Percentiles rank a stretch among this genome's conserved stretches.
These are phyloP conservation scores for Danaus chrysippus DNA, from an alignment of 2,888 invertebrate species.

Conservation along the genomic window DNA sequence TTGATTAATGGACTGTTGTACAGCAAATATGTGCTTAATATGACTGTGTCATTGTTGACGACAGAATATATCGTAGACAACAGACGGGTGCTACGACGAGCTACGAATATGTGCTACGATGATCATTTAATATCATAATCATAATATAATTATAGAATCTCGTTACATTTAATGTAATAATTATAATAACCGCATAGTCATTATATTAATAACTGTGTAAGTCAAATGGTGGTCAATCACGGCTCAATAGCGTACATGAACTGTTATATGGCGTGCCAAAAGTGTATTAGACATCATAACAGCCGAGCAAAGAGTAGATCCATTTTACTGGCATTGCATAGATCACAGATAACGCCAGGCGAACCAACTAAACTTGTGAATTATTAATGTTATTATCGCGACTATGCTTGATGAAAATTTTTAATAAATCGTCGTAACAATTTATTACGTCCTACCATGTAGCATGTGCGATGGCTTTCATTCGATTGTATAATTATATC, in stretches of 20 bases:
- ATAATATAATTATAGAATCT: constrained; percentile 9
- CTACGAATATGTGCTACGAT: constrained; percentile 7
- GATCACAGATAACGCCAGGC: constrained; percentile 70
- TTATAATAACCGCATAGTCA: constrained; percentile 4
- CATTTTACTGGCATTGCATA: constrained; percentile 61
- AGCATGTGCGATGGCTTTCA: not conserved
- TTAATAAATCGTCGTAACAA: constrained; percentile 67
- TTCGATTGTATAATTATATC: too few relatives aligned
- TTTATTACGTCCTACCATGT: constrained; percentile 45
- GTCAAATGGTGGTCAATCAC: constrained; percentile 45
- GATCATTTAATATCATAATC: constrained; percentile 7
- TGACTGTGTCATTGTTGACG: constrained; percentile 44
- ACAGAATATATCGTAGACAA: constrained; percentile 33
- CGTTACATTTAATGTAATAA: constrained; percentile 6
- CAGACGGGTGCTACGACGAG: constrained; percentile 6
- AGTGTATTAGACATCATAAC: constrained; percentile 75
- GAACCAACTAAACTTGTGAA: constrained; percentile 74
- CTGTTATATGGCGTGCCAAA: constrained; percentile 62
- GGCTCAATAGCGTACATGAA: constrained; percentile 53
- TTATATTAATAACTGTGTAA: constrained; percentile 19
- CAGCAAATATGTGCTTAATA: constrained; percentile 67
- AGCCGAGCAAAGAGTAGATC: constrained; percentile 52
- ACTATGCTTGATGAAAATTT: constrained; percentile 70
- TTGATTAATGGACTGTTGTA: constrained; percentile 73
- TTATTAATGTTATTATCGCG: constrained; percentile 76